phyloP scores from a whole-genome alignment of 2,888 invertebrate species.

The Tricholauxania praeusta region DNA sequence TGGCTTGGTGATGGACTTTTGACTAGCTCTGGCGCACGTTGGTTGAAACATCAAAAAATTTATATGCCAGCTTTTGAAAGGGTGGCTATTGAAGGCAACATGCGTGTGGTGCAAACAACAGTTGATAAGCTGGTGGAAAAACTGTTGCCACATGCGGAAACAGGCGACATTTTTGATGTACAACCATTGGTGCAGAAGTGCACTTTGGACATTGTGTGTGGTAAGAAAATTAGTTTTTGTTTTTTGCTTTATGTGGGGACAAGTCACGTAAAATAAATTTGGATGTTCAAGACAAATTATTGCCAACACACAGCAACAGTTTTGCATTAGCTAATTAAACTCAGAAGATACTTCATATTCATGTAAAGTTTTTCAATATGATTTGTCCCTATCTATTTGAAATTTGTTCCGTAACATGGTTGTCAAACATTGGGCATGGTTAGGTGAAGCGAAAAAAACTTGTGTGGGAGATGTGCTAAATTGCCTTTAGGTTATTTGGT shows the following conservation, averaged over 20 bases:
- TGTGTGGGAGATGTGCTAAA: no score
- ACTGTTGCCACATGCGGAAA: constrained; percentile 45
- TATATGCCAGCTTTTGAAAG: constrained; percentile 69
- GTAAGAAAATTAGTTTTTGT: constrained; percentile 43
- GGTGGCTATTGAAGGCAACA: constrained; percentile 56
- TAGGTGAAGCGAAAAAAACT: no score
- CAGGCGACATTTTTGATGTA: constrained; percentile 65
- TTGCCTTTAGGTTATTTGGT: no score
- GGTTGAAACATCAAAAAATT: constrained; percentile 70
- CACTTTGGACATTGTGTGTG: constrained; percentile 68
- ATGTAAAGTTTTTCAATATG: no score
- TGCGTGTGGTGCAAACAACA: constrained; percentile 68
- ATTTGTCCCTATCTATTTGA: no score
- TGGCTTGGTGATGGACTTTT: constrained; percentile 70
- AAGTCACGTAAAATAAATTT: not conserved
- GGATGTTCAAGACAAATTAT: no score
- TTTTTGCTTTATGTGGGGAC: not conserved
- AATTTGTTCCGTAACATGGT: no score
- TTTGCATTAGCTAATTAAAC: no score
- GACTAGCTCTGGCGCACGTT: constrained; percentile 67
- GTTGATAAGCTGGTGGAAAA: constrained; percentile 68
- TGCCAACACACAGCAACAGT: no score
- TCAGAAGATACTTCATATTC: no score
- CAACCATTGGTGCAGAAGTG: constrained; percentile 69
- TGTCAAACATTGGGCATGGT: no score